Evolutionary conservation across 2,888 invertebrate species (phyloP), one percentile per base, ranked within the genome.

Genomic region (Lepas anatifera): DNA sequence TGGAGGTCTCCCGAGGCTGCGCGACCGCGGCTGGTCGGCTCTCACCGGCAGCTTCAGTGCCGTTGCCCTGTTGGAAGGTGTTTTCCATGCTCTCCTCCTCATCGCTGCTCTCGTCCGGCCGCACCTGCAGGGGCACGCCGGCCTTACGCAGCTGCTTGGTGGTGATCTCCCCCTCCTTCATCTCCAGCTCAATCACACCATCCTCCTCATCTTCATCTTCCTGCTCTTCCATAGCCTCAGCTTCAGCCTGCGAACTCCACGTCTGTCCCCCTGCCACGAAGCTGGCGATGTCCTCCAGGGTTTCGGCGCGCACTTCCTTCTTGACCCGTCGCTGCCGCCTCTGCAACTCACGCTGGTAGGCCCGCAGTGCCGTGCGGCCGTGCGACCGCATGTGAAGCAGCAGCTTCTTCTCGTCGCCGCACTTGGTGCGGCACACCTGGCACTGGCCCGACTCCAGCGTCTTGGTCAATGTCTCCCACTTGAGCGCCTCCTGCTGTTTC

Each of bases 111-210:
- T 39, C 39, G 3, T 41, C 39, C 25, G 22, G 16, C 16, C 16
- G 48, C 48, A 16, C 39, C 32, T 35, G 32, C 3, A 58, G 16
- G 8, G 58, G 32, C 35, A 58, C 35, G 35, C 58, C 35, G 16
- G n/a, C n/a, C 25, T 41, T 37, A 0, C 66, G 39, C 25, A 66
- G 37, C 39, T 66, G 66, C 25, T 39, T 39, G 25, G 25, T 37
- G 39, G 66, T 66, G 25, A 66, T 25, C 66, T 66, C 25, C 6
- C 66, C 66, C 25, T 66, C 66, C 66, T 66, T 66, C 66, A 66
- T 66, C 39, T 66, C 66, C 39, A 66, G 39, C 66, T 66, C 66
- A 27, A 66, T 66, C 66, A 66, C 66, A 25, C 39, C 66, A 13
- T 66, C 66, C 25, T 25, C 66, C 25, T 25, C 66, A 37, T 39